A percentile compares a stretch with the other conserved stretches of the same genome.
Evolutionary conservation across 2,888 invertebrate species (phyloP).

Genomic region (Mythimna ferrago): DNA sequence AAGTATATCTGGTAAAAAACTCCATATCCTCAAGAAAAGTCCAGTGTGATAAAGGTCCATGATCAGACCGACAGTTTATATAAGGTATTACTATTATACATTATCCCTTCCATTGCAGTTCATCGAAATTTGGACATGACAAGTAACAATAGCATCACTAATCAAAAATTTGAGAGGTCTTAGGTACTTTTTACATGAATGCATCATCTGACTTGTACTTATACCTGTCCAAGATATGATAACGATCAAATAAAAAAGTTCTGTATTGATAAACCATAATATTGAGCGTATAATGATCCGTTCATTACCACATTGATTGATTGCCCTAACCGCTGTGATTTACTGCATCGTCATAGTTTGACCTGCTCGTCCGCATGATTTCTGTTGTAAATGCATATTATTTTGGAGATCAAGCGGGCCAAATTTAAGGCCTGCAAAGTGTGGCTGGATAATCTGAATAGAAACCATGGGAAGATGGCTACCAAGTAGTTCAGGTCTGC

Average conservation of each 20-base stretch:
- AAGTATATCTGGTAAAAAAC: not conserved
- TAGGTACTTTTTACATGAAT: conserved; percentile 21
- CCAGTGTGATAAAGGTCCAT: not conserved
- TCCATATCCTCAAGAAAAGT: conserved; percentile 18
- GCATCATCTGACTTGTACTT: conserved; percentile 13
- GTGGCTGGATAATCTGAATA: too few relatives aligned
- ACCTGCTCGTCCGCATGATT: not conserved
- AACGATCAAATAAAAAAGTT: conserved; percentile 21
- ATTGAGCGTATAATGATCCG: conserved; percentile 5
- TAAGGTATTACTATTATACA: conserved; percentile 13
- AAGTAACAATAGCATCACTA: conserved; percentile 29
- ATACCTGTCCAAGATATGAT: conserved; percentile 8
- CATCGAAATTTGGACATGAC: conserved; percentile 24
- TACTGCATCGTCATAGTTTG: conserved; percentile 25
- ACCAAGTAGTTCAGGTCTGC: too few relatives aligned
- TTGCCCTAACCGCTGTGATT: conserved; percentile 15
- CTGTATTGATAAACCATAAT: conserved; percentile 13
- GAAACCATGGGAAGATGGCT: too few relatives aligned
- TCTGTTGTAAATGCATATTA: too few relatives aligned
- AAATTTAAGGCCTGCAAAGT: too few relatives aligned
- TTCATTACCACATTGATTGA: conserved; percentile 22
- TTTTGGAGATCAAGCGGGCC: too few relatives aligned
- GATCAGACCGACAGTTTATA: conserved; percentile 27
- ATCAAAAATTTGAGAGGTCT: not conserved
- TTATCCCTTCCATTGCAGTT: conserved; percentile 26